Evolutionary conservation across 2,888 invertebrate species (phyloP).

Genomic region (Terebella lapidaria): DNA sequence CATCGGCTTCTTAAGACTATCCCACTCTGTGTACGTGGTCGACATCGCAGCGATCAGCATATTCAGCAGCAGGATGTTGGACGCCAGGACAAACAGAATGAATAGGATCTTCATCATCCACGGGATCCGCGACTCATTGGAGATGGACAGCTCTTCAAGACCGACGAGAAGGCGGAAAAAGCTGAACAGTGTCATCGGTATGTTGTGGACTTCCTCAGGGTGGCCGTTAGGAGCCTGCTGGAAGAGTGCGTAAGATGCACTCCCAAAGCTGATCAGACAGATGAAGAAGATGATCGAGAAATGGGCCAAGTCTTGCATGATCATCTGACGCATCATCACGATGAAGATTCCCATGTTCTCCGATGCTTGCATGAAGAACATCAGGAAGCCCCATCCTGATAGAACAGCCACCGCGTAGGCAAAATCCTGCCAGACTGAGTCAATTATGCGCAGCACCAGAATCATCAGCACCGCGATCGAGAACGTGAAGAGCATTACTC

Average conservation of each 20-base stretch:
- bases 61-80: slow-evolving; percentile 6
- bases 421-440: not conserved
- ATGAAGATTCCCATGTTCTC: slow-evolving; percentile 6
- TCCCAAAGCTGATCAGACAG: not conserved
- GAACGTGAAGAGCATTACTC: not conserved
- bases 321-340: slow-evolving; percentile 3
- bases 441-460: too few relatives aligned
- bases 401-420: not conserved
- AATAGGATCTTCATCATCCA: not conserved
- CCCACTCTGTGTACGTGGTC: not conserved
- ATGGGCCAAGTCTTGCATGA: slow-evolving; percentile 1
- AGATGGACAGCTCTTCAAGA: not conserved
- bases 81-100: not conserved
- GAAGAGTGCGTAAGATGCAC: not conserved
- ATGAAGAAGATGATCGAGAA: not conserved
- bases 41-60: slow-evolving; percentile 6
- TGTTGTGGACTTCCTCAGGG: not conserved
- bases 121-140: not conserved
- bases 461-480: not conserved
- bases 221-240: not conserved
- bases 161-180: not conserved
- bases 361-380: slow-evolving; percentile 2
- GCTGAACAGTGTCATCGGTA: not conserved
- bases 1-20: not conserved
- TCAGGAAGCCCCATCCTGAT: slow-evolving; percentile 1